phyloP scores from a whole-genome alignment of 2,888 invertebrate genomes.

The Rotaria socialis region DNA sequence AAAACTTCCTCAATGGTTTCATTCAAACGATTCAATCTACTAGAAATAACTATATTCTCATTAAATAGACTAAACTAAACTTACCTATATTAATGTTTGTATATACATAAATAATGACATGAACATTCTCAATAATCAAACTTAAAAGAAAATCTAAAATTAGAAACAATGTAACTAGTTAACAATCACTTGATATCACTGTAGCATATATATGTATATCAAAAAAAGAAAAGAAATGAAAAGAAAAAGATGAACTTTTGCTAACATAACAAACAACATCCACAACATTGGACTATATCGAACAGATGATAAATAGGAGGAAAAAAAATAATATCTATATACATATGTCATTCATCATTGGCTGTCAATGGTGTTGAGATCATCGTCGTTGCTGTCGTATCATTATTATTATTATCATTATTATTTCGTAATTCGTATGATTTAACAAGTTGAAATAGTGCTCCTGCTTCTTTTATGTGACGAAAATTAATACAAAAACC shows the following conservation, averaged over 20 bases:
- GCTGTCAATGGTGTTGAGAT: conserved; percentile 10
- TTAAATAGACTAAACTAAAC: too few relatives aligned
- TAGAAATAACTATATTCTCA: too few relatives aligned
- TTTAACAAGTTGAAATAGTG: conserved; percentile 31
- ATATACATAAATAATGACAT: too few relatives aligned
- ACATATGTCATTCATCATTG: conserved; percentile 17
- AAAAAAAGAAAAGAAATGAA: neutral
- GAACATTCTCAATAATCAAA: too few relatives aligned
- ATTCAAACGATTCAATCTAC: too few relatives aligned
- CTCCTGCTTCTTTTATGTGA: conserved; percentile 17
- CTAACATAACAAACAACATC: conserved; percentile 14
- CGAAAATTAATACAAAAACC: conserved; percentile 31
- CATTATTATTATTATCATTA: neutral
- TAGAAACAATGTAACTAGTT: conserved; percentile 29
- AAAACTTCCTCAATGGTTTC: too few relatives aligned
- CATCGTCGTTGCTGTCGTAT: neutral
- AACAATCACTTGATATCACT: conserved; percentile 32
- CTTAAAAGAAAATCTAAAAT: neutral
- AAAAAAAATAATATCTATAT: neutral
- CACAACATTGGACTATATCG: conserved; percentile 1
- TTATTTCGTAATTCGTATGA: neutral
- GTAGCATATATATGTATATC: conserved; percentile 18
- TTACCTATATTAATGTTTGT: too few relatives aligned
- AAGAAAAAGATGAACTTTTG: neutral
- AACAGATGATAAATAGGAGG: conserved; percentile 11